Evolutionary conservation across 2,888 invertebrate species (phyloP).

Genomic region (Podotricha telesiphe): DNA sequence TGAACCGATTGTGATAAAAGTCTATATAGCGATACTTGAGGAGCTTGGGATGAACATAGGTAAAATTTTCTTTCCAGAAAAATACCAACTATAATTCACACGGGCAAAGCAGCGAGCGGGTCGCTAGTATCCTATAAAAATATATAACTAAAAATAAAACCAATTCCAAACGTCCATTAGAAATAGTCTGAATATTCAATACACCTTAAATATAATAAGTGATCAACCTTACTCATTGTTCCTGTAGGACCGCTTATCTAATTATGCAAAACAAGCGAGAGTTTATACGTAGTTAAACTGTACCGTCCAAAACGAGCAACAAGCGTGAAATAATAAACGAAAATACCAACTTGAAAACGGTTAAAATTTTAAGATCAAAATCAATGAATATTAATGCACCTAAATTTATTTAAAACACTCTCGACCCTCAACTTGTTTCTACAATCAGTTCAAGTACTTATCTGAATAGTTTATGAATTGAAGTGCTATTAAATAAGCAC

Average conservation of each 20-base stretch:
- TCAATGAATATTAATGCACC: constrained; percentile 67
- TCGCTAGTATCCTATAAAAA: neutral
- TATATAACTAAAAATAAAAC: too few species aligned
- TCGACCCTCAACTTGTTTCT: constrained; percentile 47
- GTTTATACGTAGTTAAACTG: constrained; percentile 63
- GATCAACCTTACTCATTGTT: constrained; percentile 50
- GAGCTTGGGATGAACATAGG: too few species aligned
- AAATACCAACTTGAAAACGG: constrained; percentile 50
- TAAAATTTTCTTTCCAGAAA: too few species aligned
- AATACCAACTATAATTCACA: too few species aligned
- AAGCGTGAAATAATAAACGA: constrained; percentile 64
- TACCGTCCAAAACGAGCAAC: constrained; percentile 45
- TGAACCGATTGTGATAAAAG: too few species aligned
- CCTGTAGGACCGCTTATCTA: constrained; percentile 64
- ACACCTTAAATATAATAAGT: constrained; percentile 12
- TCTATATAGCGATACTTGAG: too few species aligned
- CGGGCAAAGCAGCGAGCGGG: too few species aligned
- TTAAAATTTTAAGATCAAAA: constrained; percentile 60
- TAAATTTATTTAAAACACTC: constrained; percentile 57
- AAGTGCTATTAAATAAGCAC: neutral
- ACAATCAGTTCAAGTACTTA: constrained; percentile 47
- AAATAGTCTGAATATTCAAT: neutral
- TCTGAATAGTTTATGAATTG: constrained; percentile 51
- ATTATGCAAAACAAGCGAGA: constrained; percentile 70
- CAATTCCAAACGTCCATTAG: neutral